Evolutionary conservation across 2,113 vertebrate species (phyloP).

Genomic region (Aphelocoma coerulescens): DNA sequence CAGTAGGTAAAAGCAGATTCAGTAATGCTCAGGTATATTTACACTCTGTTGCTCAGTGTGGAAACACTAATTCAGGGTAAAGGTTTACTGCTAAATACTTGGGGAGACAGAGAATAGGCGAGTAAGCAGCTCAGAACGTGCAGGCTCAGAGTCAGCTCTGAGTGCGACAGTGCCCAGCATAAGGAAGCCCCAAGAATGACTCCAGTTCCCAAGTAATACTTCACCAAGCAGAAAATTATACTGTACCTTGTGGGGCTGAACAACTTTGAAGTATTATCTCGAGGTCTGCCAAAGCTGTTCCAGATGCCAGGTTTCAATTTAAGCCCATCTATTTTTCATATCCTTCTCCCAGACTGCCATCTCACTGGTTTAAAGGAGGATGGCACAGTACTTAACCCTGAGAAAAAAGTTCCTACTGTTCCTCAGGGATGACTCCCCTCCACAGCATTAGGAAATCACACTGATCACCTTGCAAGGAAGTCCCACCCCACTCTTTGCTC

Average conservation of each 20-base stretch:
- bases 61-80: background rate
- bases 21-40: background rate
- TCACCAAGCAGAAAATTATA: background rate
- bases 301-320: slow-evolving; percentile 12
- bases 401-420: background rate
- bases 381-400: background rate
- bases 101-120: background rate
- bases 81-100: background rate
- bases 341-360: background rate
- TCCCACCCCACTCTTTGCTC: background rate
- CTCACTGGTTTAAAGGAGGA: background rate
- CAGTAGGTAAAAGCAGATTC: background rate
- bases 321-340: slow-evolving; percentile 34
- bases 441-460: background rate
- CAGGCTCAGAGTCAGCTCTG: background rate
- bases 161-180: background rate
- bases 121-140: background rate
- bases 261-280: background rate
- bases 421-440: background rate
- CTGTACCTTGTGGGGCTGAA: background rate
- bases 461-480: background rate
- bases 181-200: background rate
- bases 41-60: background rate
- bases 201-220: background rate
- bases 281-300: slow-evolving; percentile 2